Conservation (phyloP, 2,113 vertebrate genomes). For the Rafetus swinhoei region DNA sequence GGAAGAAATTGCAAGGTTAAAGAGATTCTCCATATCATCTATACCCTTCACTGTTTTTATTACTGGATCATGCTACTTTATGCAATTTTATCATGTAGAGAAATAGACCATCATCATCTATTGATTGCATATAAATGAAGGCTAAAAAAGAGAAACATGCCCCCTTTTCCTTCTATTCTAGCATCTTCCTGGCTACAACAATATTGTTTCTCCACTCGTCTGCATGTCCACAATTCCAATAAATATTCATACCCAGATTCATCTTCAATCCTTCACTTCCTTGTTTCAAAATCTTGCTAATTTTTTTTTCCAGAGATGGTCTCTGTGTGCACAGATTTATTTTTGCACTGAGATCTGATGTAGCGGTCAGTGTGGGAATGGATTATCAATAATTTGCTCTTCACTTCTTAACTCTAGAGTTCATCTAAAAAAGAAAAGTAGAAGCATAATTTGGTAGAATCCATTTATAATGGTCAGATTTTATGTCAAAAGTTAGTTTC, state of each 20-base stretch:
- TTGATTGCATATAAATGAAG: neutral
- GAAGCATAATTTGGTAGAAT: neutral
- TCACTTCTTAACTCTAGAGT: neutral
- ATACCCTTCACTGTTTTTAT: neutral
- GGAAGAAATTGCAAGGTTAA: neutral
- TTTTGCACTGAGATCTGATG: neutral
- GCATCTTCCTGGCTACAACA: neutral
- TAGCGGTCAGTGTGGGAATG: neutral
- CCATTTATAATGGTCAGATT: neutral
- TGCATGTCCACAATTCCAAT: neutral
- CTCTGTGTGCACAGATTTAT: neutral
- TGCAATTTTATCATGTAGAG: neutral
- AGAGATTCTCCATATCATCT: neutral
- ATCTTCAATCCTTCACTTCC: neutral
- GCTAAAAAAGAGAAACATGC: fast-evolving
- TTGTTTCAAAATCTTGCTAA: neutral
- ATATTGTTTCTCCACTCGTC: neutral
- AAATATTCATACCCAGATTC: neutral
- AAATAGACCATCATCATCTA: neutral
- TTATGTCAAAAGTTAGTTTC: neutral
- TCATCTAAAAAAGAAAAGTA: no score
- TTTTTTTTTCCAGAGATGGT: neutral
- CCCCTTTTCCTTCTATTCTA: neutral
- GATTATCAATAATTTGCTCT: no score
- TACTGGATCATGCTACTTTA: neutral